Evolutionary conservation across 2,888 invertebrate species (phyloP), one percentile per base, ranked within the genome.

Genomic region (Amaurobius ferox): DNA sequence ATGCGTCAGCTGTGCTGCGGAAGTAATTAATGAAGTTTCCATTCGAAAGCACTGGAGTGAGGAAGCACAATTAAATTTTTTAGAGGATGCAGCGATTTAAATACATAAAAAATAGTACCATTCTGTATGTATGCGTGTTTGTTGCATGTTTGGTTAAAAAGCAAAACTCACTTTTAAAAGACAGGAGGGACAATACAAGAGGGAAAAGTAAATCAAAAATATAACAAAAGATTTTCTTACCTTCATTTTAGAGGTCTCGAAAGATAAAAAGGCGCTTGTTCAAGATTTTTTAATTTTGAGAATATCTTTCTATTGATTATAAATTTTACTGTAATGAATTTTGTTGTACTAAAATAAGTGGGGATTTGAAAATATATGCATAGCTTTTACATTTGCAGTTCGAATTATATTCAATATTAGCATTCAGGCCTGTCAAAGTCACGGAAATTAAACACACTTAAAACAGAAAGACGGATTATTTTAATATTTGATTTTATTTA

Each of bases 21-120:
- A 85, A 85, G 77, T 85, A 85, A 85, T 85, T 85, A 85, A 85
- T 85, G 83, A 77, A 85, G 83, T 85, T 85, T 85, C 83, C 83
- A 72, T 85, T 85, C 72, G 71, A 85, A 66, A 39, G 83, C 83
- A 78, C 83, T 85, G 77, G 83, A 85, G 77, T 85, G 77, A 77
- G 72, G 77, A 77, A 71, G 77, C 77, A 85, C 83, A 85, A 85
- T 85, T 85, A 85, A 85, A 85, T 77, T n/a, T n/a, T n/a, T n/a
- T n/a, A n/a, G n/a, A 77, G 70, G 44, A 81, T 74, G 74, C 61
- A 30, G 55, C 39, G 55, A 74, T 55, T 28, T 44, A 19, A 32
- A 35, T 30, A 16, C 44, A 28, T 61, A 77, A 48, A 35, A 28
- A 7, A 62, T 29, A 19, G 16, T 6, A 61, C 73, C 19, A 66